These are phyloP conservation scores for Cephalotes varians DNA, from an alignment of 2,888 invertebrate genomes.

Conservation along the genomic window DNA sequence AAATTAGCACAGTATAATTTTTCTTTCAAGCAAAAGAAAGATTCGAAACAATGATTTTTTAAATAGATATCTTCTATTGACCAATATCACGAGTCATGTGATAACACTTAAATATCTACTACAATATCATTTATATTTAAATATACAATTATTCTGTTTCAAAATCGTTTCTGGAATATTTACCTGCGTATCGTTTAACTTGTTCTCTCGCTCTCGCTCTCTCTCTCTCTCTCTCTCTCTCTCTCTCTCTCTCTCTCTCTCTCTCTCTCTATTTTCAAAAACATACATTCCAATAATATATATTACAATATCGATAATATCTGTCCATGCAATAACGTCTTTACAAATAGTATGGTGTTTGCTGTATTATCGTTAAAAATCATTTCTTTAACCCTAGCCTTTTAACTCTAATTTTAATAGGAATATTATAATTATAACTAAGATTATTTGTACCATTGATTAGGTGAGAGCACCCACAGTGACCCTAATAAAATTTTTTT, in stretches of 20 bases:
- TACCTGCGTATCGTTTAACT: slow-evolving; percentile 56
- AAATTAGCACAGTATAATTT: slow-evolving; percentile 63
- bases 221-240: background rate
- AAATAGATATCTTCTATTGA: background rate
- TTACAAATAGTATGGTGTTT: slow-evolving; percentile 63
- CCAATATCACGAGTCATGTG: background rate
- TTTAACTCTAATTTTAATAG: slow-evolving; percentile 79
- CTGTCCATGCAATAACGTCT: slow-evolving; percentile 75
- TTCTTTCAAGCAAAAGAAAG: slow-evolving; percentile 62
- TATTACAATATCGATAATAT: slow-evolving; percentile 20
- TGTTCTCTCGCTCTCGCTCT: background rate
- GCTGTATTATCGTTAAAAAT: slow-evolving; percentile 66
- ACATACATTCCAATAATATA: slow-evolving; percentile 56
- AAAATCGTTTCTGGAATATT: slow-evolving; percentile 64
- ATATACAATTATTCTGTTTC: background rate
- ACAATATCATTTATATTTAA: background rate
- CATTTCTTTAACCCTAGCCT: slow-evolving; percentile 71
- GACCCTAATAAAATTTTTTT: slow-evolving; percentile 71
- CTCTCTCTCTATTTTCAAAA: slow-evolving; percentile 28
- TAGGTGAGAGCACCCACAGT: slow-evolving; percentile 82
- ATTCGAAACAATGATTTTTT: background rate
- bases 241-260: background rate
- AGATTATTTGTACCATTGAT: slow-evolving; percentile 84
- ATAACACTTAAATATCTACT: background rate
- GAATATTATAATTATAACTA: slow-evolving; percentile 85